Evolutionary conservation across 2,888 invertebrate species (phyloP).

Genomic region (Microplitis deprimator): DNA sequence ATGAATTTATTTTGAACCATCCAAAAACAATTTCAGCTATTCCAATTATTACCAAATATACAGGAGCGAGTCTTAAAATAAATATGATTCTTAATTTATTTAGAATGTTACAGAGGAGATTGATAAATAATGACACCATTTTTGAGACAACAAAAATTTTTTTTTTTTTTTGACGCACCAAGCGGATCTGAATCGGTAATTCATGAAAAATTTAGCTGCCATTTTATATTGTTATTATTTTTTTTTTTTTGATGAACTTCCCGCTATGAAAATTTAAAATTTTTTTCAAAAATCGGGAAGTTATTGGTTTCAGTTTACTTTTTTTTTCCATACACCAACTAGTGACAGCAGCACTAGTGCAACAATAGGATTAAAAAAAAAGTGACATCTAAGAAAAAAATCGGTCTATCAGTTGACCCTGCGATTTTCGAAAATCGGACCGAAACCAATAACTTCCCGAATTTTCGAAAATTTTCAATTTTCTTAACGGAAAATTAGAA

Average conservation of each 20-base stretch:
- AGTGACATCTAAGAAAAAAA: not conserved
- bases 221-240: not conserved
- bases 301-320: not conserved
- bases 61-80: slow-evolving; percentile 69
- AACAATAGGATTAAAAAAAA: too few species aligned
- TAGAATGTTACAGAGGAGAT: not conserved
- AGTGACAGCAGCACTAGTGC: too few species aligned
- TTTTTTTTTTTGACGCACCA: too few species aligned
- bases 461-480: too few species aligned
- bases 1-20: slow-evolving; percentile 67
- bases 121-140: not conserved
- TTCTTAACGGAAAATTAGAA: too few species aligned
- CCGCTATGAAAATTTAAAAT: too few species aligned
- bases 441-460: too few species aligned
- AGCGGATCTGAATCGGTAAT: not conserved
- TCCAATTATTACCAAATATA: slow-evolving; percentile 70
- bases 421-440: too few species aligned
- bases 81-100: not conserved
- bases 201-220: not conserved
- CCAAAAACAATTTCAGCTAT: slow-evolving; percentile 68
- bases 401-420: too few species aligned
- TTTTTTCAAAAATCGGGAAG: too few species aligned
- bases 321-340: not conserved
- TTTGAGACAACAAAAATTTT: too few species aligned
- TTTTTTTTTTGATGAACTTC: not conserved